Evolutionary conservation across 2,797 vertebrate genomes (phyloP).

Genomic region (Hyperoplus immaculatus): DNA sequence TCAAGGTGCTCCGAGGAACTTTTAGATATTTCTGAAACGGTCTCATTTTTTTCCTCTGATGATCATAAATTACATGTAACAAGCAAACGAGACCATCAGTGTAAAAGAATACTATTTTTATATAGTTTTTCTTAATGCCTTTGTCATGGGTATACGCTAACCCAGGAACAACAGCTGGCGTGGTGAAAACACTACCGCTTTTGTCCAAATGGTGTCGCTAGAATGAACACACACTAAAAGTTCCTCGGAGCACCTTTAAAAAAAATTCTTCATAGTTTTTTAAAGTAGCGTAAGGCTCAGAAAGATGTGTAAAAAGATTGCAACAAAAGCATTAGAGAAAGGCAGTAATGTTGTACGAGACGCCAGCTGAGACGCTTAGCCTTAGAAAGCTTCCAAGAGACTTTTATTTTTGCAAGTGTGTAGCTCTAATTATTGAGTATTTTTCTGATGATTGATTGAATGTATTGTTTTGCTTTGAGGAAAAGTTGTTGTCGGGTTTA

Average conservation of each 20-base stretch:
- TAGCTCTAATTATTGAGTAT: slow-evolving; percentile 60
- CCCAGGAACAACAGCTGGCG: too few species aligned
- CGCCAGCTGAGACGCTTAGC: slow-evolving; percentile 44
- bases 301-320: not conserved
- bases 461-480: slow-evolving; percentile 65
- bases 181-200: too few species aligned
- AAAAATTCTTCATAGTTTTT: slow-evolving; percentile 35
- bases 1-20: not conserved
- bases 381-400: slow-evolving; percentile 70
- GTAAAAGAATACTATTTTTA: too few species aligned
- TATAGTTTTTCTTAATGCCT: too few species aligned
- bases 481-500: slow-evolving; percentile 19
- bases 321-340: not conserved
- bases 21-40: too few species aligned
- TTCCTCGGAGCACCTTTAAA: too few species aligned
- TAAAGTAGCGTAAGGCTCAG: slow-evolving; percentile 43
- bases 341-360: slow-evolving; percentile 18
- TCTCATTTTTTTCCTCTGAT: too few species aligned
- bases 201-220: too few species aligned
- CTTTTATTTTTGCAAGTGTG: slow-evolving; percentile 73
- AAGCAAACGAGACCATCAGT: too few species aligned
- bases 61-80: too few species aligned
- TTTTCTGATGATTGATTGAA: slow-evolving; percentile 72
- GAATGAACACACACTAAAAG: too few species aligned
- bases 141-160: too few species aligned